These are phyloP conservation scores for Chelonoidis abingdonii DNA, from an alignment of 2,113 vertebrate genomes.

Conservation along the genomic window DNA sequence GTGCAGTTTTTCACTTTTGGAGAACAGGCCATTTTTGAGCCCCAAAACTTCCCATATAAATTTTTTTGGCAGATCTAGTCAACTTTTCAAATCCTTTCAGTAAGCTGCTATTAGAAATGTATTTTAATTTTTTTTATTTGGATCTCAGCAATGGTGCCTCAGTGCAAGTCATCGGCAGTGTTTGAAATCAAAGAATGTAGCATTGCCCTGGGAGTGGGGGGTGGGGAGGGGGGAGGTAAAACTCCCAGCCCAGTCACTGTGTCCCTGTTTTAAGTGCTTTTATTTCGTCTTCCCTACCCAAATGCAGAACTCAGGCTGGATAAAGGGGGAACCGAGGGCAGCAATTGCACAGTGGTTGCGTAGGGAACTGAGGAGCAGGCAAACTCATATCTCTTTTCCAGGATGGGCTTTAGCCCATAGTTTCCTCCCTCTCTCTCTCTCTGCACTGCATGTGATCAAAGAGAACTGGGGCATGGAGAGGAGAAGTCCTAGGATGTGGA, in stretches of 20 bases:
- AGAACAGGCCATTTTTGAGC: not conserved
- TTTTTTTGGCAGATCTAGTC: not conserved
- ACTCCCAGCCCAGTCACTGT: not conserved
- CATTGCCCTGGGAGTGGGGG: not conserved
- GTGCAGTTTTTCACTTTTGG: not conserved
- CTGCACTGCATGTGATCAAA: not conserved
- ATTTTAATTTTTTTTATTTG: not conserved
- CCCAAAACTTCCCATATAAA: not conserved
- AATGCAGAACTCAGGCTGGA: not conserved
- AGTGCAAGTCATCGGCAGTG: not conserved
- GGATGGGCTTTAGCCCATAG: not conserved
- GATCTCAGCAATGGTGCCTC: not conserved
- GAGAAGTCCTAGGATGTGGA: not conserved
- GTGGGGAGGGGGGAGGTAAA: not conserved
- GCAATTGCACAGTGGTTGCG: not conserved
- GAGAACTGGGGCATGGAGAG: fast-evolving
- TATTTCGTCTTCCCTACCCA: not conserved
- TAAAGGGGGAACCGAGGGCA: not conserved
- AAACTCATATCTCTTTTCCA: not conserved
- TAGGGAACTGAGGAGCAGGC: not conserved
- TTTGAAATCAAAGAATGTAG: not conserved
- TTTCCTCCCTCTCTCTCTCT: not conserved
- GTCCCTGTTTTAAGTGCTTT: not conserved
- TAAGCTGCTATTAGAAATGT: not conserved
- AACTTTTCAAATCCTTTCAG: not conserved